Base-by-base conservation (phyloP, 2,797 vertebrate species). In the Acanthurus leucopareius region DNA sequence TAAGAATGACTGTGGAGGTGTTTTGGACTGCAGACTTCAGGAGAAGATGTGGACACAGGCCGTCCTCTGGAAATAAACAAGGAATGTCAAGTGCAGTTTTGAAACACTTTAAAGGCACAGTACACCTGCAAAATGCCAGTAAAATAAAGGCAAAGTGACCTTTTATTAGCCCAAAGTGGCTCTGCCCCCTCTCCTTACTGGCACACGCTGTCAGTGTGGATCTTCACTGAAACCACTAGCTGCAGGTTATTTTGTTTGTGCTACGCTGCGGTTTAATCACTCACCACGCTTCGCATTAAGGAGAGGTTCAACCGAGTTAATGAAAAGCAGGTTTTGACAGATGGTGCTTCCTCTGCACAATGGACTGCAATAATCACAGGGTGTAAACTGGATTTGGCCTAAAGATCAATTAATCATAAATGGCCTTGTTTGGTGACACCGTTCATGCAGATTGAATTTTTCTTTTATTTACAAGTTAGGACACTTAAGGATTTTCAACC, bases 191-290 rank as follows among this genome's bases (percentile, higher is more conserved):
- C 35, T 19, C 25, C 54, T 80, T 48, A 20, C 15, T 47, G 64
- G 64, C 5, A 14, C 59, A 72, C 2, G 2, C 72, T 16, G 75
- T 78, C 84, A 80, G 47, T 22, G 52, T 51, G 38, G 61, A 73
- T 76, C 45, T 75, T 63, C 47, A 62, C 20, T 45, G 45, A 82
- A 67, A 73, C 48, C 19, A 19, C 67, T 58, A 49, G 66, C 69
- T 78, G 77, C 56, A 77, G 68, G 73, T 83, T 73, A 68, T 32
- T 63, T 62, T 1, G 5, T 69, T 75, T 5, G 2, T 53, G 66
- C 59, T 45, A 35, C 47, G 66, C 51, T 77, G 69, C 28, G 57
- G 80, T 80, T 88, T 80, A 77, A 80, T 85, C 77, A 69, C 82
- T 86, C 75, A 80, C 52, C 73, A 74, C 7, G 13, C 48, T 73